A percentile compares a stretch with the other conserved stretches of the same genome.
Evolutionary conservation across 2,888 invertebrate species (phyloP).

Genomic region (Isoperla grammatica): DNA sequence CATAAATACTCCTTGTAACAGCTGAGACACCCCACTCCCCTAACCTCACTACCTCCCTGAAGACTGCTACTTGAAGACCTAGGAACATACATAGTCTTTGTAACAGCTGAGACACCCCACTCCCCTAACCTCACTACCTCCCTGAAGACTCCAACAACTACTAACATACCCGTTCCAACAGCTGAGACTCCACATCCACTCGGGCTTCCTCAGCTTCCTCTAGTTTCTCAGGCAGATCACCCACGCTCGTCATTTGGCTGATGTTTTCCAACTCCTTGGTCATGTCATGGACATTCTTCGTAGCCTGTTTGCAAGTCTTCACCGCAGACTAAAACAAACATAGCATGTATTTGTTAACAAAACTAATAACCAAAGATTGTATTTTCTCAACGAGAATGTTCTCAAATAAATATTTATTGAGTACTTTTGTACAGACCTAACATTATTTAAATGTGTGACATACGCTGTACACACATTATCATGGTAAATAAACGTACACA

Average conservation of each 20-base stretch:
- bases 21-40: no score
- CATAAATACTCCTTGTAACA: no score
- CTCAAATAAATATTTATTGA: neutral
- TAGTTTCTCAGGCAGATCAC: constrained; percentile 77
- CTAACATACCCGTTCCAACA: constrained; percentile 83
- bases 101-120: no score
- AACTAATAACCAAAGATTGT: neutral
- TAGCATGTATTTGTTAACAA: constrained; percentile 4
- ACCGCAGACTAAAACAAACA: constrained; percentile 63
- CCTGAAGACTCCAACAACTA: no score
- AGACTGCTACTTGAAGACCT: no score
- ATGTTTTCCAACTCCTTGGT: constrained; percentile 82
- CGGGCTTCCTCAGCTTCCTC: constrained; percentile 83
- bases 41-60: no score
- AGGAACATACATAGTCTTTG: no score
- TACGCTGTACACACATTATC: no score
- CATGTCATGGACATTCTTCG: constrained; percentile 87
- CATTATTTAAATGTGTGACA: neutral
- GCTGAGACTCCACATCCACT: constrained; percentile 74
- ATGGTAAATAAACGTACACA: no score
- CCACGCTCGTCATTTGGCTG: constrained; percentile 74
- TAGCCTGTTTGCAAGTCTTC: constrained; percentile 82
- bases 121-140: no score
- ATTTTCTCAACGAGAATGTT: constrained; percentile 6
- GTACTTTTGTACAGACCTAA: neutral